These are phyloP conservation scores for Pluvianellus socialis DNA, from an alignment of 2,113 vertebrate genomes.

Conservation along the genomic window DNA sequence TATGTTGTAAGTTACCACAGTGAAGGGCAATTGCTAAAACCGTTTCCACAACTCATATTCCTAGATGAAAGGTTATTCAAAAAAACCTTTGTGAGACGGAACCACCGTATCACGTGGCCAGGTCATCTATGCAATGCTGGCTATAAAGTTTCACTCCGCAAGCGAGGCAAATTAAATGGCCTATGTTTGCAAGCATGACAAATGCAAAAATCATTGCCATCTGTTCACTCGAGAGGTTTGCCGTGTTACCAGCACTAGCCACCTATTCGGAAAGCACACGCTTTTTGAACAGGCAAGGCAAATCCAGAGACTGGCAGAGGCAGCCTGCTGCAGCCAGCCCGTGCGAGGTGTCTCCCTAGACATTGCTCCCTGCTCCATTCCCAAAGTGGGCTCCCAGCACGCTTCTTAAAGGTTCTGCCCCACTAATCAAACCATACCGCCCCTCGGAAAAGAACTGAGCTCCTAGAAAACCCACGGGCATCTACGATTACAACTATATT, in stretches of 20 bases:
- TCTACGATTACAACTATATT: not conserved
- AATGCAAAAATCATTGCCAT: not conserved
- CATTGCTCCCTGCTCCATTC: not conserved
- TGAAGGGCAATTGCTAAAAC: not conserved
- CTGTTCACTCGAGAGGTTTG: not conserved
- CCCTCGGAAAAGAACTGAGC: not conserved
- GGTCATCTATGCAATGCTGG: not conserved
- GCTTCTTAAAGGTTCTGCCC: not conserved
- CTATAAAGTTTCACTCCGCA: not conserved
- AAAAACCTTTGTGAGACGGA: not conserved
- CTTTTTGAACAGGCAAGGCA: not conserved
- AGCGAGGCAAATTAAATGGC: not conserved
- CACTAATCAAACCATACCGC: not conserved
- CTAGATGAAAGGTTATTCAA: not conserved
- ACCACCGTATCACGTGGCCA: not conserved
- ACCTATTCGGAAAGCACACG: not conserved
- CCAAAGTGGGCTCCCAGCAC: not conserved
- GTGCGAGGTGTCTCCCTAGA: fast-evolving
- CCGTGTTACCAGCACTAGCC: not conserved
- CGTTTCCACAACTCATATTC: not conserved
- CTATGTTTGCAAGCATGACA: not conserved
- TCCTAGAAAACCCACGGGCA: not conserved
- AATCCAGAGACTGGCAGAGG: not conserved
- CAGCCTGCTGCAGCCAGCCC: not conserved
- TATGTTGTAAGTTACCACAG: not conserved